A percentile compares a stretch with the other conserved stretches of the same genome.
Evolutionary conservation across 2,113 vertebrate species (phyloP).

Genomic region (Argyrosomus japonicus): DNA sequence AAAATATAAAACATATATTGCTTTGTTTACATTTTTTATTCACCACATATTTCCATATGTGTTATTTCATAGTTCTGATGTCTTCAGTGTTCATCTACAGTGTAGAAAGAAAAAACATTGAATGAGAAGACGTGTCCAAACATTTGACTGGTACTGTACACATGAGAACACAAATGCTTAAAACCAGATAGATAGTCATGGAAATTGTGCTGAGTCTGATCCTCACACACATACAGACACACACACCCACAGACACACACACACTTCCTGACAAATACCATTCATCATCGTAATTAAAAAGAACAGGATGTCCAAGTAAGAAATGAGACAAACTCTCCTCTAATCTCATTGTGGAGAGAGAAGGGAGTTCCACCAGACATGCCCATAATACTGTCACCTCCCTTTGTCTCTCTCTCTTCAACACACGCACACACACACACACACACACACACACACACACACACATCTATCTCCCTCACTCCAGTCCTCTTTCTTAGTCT

Average conservation of each 20-base stretch:
- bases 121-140: too few relatives aligned
- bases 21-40: too few relatives aligned
- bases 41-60: too few relatives aligned
- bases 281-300: conserved; percentile 60
- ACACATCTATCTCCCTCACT: conserved; percentile 1
- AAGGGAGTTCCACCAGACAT: conserved; percentile 41
- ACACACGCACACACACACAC: conserved; percentile 13
- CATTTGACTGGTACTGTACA: too few relatives aligned
- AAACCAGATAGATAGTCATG: background rate
- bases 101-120: too few relatives aligned
- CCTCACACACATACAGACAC: background rate
- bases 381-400: conserved; percentile 37
- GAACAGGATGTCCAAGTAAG: conserved; percentile 57
- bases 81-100: too few relatives aligned
- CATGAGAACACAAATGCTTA: background rate
- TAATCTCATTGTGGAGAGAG: conserved; percentile 56
- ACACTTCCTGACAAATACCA: conserved; percentile 38
- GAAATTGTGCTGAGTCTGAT: conserved; percentile 2
- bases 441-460: conserved; percentile 16
- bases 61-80: too few relatives aligned
- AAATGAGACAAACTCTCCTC: conserved; percentile 50
- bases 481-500: conserved; percentile 15
- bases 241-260: background rate
- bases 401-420: background rate
- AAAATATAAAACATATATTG: too few relatives aligned